Base-by-base conservation (phyloP, 2,797 vertebrate species). In the Tympanoctomys barrerae region DNA sequence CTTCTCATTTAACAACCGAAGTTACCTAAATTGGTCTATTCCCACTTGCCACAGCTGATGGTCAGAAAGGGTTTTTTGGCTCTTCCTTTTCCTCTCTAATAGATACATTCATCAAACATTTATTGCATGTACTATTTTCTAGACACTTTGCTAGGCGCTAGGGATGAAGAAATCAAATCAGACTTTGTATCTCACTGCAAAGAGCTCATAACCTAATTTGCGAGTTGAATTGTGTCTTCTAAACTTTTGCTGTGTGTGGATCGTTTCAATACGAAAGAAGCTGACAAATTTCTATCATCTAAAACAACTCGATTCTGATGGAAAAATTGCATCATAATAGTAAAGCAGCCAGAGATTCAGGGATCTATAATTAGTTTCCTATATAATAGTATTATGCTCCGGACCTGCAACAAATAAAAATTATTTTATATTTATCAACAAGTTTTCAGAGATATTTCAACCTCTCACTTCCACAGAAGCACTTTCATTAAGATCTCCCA, bases 11-110 rank as follows among this genome's bases (percentile, higher is more conserved):
- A 96, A 92, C 24, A 64, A 36, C 71, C 87, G 33, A 89, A 95
- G 89, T 92, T 91, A 82, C 54, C 88, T 95, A 96, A 95, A 95
- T 95, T 92, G 70, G 75, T 85, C 70, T 96, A 81, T 95, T 97
- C 89, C 96, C 96, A 84, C 16, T 91, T 90, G 91, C 13, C n/a
- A 13, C 66, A 93, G 39, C 0, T 91, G 91, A 93, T 75, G 79
- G 92, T 64, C 94, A 94, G 83, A 97, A 94, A 92, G 71, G 28
- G 7, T 71, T 77, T 92, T 81, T 90, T 82, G 78, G 57, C 64
- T 87, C 42, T 87, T 88, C 77, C 16, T 88, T 93, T 90, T 54
- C 24, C n/a, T 85, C 71, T 94, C 86, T 94, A 94, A 95, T 90
- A 94, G 89, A 79, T 71, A 18, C 62, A 91, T 96, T 93, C 89